Base-by-base conservation (phyloP, 2,888 invertebrate genomes). In the Trissolcus japonicus region DNA sequence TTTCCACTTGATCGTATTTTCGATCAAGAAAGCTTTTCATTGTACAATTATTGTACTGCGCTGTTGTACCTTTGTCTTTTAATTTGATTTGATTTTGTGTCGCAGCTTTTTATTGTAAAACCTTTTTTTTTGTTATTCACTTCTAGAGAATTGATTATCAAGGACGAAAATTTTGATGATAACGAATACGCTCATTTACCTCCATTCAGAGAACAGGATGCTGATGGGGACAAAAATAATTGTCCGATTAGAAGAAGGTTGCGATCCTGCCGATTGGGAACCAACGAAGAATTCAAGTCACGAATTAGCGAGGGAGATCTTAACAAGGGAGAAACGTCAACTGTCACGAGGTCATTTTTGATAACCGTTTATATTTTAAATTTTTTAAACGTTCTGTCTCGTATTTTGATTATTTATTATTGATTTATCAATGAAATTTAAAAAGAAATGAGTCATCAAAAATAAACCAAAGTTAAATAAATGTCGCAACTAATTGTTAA, bases 141-240 rank as follows among this genome's bases (percentile, higher is more conserved):
- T 43, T 56, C 4, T 67, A 25, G 69, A 82, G 86, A 66, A 77
- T 69, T 85, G 11, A 71, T 77, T 6, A 81, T 87, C 16, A 89
- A 89, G 78, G 88, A 89, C 65, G 89, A 89, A 80, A 21, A 41
- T 1, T 82, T 84, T 29, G 90, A 90, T 72, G 89, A 90, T 78
- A 82, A 88, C 11, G 90, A 90, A 82, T 90, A 89, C 75, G 88
- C 90, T 17, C 89, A 90, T 79, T 83, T 90, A 61, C 90, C 90
- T n/a, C 89, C 89, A 29, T 89, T 89, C 77, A 84, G 86, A 79
- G 89, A 89, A 72, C 84, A 85, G 21, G 88, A 89, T 54, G 60
- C 75, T 25, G 88, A 89, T 41, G 40, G 69, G 7, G 81, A 83
- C 7, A 87, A 85, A 72, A 71, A 78, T 17, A 65, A 80, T 7